Base-by-base conservation (phyloP, 2,888 invertebrate genomes). In the Aphrophora alni region DNA sequence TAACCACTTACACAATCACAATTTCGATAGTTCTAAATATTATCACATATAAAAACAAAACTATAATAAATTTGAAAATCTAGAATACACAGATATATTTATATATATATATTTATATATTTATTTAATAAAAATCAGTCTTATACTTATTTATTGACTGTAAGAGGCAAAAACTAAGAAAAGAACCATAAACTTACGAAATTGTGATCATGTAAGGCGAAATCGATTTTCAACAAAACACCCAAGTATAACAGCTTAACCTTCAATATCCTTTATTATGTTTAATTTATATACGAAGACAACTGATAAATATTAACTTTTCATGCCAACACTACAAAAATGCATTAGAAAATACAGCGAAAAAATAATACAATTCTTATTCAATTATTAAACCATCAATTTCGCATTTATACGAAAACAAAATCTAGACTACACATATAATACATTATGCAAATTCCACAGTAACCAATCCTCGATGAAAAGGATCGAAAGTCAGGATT, bases 321-420 rank as follows among this genome's bases (percentile, higher is more conserved):
- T 78, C 81, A 78, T 74, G 78, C 81, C 38, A 71, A 81, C 82
- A 81, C 81, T 80, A 59, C 75, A 75, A 80, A 82, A 82, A 82
- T 80, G 77, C 80, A 83, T 82, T 83, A 84, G 82, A 85, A 85
- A 85, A 85, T 84, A 85, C 83, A 84, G 84, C 83, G 82, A 81
- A 83, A 81, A 84, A 85, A 83, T 84, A 85, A 83, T 83, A 84
- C 83, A 84, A 81, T 51, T 78, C 70, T 74, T 69, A 75, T 73
- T 78, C 25, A 76, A 38, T 75, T 70, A 77, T 75, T 68, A 75
- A 81, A 77, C 71, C 78, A 72, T 71, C 73, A 82, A 80, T 71
- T 75, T 75, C 69, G 68, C 75, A 80, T 78, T 76, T 80, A 79
- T 80, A 78, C 75, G 33, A 81, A 76, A 80, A 81, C 76, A 80